Conservation (phyloP, 2,797 vertebrate species). For the Chloroceryle amazona region DNA sequence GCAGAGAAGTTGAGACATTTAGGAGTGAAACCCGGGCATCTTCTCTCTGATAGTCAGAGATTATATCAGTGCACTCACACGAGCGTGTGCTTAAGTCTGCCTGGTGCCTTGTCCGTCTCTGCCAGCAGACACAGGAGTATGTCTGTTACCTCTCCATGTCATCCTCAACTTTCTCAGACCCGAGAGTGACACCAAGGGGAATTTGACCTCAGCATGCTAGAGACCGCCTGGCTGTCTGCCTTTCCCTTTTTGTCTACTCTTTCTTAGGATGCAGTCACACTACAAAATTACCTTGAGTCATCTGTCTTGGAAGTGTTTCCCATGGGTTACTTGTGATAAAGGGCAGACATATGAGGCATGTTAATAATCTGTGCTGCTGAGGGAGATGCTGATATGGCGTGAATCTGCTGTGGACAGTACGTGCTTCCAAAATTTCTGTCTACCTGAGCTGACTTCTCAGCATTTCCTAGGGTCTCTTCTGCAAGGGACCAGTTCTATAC, state of each 20-base stretch:
- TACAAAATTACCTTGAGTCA: conserved; percentile 70
- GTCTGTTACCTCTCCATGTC: conserved; percentile 10
- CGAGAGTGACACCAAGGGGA: not conserved
- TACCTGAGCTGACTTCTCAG: not conserved
- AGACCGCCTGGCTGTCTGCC: conserved; percentile 67
- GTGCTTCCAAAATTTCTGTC: fast-evolving
- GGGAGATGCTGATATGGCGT: not conserved
- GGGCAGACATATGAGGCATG: not conserved
- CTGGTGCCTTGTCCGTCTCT: not conserved
- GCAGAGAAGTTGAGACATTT: conserved; percentile 51
- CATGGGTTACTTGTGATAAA: conserved; percentile 7
- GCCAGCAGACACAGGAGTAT: not conserved
- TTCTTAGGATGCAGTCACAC: conserved; percentile 57
- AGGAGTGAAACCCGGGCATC: conserved; percentile 10
- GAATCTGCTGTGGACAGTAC: not conserved
- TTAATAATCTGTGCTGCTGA: not conserved
- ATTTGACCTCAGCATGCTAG: conserved; percentile 44
- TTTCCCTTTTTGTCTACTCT: conserved; percentile 69
- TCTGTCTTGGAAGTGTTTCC: conserved; percentile 44
- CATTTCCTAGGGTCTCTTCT: not conserved
- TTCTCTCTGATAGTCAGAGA: conserved; percentile 16
- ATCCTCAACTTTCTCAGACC: not conserved
- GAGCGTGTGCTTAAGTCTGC: not conserved
- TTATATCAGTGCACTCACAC: not conserved
- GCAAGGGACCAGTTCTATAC: not conserved